A percentile compares a stretch with the other conserved stretches of the same genome.
Conservation (phyloP, 2,113 vertebrate genomes). For the Bostrychus sinensis region DNA sequence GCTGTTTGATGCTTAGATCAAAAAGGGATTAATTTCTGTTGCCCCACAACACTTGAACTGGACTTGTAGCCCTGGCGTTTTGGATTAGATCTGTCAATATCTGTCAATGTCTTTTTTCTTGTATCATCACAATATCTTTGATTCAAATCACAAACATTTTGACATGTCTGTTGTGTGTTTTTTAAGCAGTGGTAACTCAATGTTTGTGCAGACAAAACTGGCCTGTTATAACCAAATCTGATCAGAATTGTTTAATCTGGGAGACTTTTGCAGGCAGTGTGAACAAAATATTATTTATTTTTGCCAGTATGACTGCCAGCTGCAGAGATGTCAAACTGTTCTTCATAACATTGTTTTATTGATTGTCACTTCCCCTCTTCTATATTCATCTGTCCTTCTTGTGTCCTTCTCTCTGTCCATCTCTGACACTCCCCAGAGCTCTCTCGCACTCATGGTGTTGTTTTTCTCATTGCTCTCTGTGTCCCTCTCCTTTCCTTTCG, state of each 20-base stretch:
- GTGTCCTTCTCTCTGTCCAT: constrained; percentile 32
- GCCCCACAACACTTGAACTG: constrained; percentile 20
- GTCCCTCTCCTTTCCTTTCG: constrained; percentile 81
- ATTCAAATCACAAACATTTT: constrained; percentile 65
- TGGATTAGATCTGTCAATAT: constrained; percentile 25
- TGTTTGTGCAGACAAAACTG: not conserved
- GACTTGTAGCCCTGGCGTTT: constrained; percentile 13
- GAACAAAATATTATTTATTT: not conserved
- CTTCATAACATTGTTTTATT: constrained; percentile 60
- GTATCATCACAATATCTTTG: constrained; percentile 50
- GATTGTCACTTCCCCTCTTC: constrained; percentile 57
- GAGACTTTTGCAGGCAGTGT: not conserved
- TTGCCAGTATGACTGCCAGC: not conserved
- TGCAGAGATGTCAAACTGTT: constrained; percentile 69
- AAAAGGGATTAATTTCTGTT: constrained; percentile 1
- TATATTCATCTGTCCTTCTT: constrained; percentile 54
- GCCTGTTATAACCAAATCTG: not conserved
- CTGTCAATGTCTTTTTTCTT: constrained; percentile 3
- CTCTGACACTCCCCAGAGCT: constrained; percentile 28
- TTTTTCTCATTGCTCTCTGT: constrained; percentile 87
- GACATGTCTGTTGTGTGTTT: constrained; percentile 56
- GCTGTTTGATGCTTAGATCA: constrained; percentile 14
- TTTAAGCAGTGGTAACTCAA: not conserved
- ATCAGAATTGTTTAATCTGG: not conserved
- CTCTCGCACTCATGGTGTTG: constrained; percentile 80